These are phyloP conservation scores for Clarias platycephalus DNA, from an alignment of 2,797 vertebrate genomes.

Conservation along the genomic window DNA sequence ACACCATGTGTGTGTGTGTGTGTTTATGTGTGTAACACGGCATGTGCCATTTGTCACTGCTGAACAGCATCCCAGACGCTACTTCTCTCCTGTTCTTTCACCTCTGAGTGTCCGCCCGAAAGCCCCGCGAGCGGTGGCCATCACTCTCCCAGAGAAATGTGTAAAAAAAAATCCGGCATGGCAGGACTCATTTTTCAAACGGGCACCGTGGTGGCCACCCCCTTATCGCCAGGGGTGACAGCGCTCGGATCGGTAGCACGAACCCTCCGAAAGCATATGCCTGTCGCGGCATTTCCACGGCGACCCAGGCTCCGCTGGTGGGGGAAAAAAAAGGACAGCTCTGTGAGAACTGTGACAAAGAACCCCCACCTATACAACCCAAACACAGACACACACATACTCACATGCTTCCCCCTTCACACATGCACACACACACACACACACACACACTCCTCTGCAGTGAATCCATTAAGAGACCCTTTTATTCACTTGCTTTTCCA, in stretches of 20 bases:
- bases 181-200: constrained; percentile 52
- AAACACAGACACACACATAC: constrained; percentile 52
- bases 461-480: constrained; percentile 56
- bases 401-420: constrained; percentile 30
- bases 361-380: constrained; percentile 13
- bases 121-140: constrained; percentile 11
- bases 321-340: constrained; percentile 47
- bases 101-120: constrained; percentile 17
- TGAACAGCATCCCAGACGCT: background rate
- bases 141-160: constrained; percentile 39
- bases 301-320: constrained; percentile 51
- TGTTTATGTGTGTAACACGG: background rate
- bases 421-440: constrained; percentile 40
- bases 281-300: constrained; percentile 57
- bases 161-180: constrained; percentile 36
- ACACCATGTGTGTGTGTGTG: background rate
- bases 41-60: background rate
- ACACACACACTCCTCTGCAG: constrained; percentile 22
- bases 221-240: constrained; percentile 53
- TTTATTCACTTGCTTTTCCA: constrained; percentile 49
- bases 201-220: constrained; percentile 31
- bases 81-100: background rate
- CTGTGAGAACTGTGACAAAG: constrained; percentile 51
- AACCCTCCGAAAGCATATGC: constrained; percentile 57
- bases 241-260: constrained; percentile 46